Conservation (phyloP, 2,113 vertebrate genomes). For the Pantherophis guttatus region DNA sequence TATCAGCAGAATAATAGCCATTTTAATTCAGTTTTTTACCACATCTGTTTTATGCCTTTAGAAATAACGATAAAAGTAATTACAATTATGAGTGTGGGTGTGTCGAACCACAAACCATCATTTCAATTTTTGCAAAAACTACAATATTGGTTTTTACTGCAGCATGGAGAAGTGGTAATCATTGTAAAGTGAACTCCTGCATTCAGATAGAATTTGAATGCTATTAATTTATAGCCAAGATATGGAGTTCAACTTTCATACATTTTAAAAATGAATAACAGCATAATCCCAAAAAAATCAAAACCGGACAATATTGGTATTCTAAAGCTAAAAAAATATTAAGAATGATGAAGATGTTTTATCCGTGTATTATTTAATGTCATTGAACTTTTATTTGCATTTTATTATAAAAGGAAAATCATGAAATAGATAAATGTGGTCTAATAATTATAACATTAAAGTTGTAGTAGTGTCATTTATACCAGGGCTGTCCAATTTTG, state of each 20-base stretch:
- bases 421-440: neutral
- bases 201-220: neutral
- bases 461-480: neutral
- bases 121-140: neutral
- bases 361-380: neutral
- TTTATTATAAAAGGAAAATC: neutral
- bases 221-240: neutral
- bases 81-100: neutral
- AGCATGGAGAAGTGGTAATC: neutral
- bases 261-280: neutral
- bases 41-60: neutral
- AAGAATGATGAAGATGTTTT: neutral
- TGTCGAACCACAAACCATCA: neutral
- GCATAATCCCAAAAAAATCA: neutral
- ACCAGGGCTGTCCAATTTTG: neutral
- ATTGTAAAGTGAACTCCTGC: neutral
- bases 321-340: neutral
- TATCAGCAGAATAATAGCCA: conserved; percentile 27
- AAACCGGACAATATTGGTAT: neutral
- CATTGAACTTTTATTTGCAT: neutral
- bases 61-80: neutral
- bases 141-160: neutral
- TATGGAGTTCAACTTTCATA: neutral
- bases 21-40: neutral
- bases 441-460: neutral